Conservation (phyloP, 2,797 vertebrate genomes). For the Sebastes ruberrimus region DNA sequence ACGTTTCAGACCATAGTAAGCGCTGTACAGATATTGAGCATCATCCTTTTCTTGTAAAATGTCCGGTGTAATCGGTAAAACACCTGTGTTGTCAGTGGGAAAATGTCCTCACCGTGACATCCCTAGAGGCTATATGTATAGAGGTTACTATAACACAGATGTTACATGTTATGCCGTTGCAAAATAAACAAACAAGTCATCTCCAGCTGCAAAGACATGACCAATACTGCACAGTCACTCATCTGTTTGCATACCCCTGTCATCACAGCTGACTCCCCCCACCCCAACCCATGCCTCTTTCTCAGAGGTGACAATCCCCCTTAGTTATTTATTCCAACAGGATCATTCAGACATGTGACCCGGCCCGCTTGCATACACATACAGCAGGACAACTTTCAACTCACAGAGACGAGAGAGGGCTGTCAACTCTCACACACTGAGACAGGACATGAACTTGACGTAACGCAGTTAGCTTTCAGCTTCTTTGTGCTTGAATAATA, state of each 20-base stretch:
- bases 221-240: slow-evolving; percentile 3
- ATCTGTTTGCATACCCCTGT: slow-evolving; percentile 2
- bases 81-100: too few relatives aligned
- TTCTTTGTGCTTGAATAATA: not conserved
- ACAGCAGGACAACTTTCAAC: slow-evolving; percentile 19
- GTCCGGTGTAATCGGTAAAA: too few relatives aligned
- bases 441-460: not conserved
- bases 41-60: too few relatives aligned
- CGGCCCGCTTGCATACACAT: not conserved
- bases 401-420: slow-evolving; percentile 4
- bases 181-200: slow-evolving; percentile 9
- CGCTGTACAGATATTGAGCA: too few relatives aligned
- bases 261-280: slow-evolving; percentile 34
- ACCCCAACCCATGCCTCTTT: not conserved
- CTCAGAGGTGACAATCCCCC: slow-evolving; percentile 61
- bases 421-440: not conserved
- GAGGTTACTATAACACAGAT: slow-evolving; percentile 6
- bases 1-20: too few relatives aligned
- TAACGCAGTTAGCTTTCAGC: not conserved
- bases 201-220: slow-evolving; percentile 11
- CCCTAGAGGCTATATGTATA: not conserved
- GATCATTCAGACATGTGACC: slow-evolving; percentile 63
- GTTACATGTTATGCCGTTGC: not conserved
- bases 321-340: slow-evolving; percentile 72
- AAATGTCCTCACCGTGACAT: too few relatives aligned